Conservation (phyloP, 2,797 vertebrate genomes). For the Chelonia mydas region DNA sequence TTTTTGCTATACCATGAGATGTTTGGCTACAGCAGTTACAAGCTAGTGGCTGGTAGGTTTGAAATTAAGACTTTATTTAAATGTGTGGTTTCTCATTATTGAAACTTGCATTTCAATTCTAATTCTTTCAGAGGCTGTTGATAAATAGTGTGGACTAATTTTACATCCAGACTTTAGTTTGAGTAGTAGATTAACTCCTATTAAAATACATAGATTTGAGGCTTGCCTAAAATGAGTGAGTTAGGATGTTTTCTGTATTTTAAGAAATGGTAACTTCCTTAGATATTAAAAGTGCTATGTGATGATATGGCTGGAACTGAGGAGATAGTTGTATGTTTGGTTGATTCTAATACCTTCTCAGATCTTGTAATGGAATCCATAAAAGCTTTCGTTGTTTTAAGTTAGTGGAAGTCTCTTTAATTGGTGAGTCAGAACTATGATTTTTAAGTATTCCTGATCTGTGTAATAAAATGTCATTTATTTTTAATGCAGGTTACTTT, state of each 20-base stretch:
- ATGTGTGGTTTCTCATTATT: background rate
- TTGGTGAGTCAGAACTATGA: background rate
- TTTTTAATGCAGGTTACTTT: background rate
- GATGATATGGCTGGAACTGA: background rate
- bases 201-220: background rate
- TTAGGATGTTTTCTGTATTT: background rate
- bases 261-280: background rate
- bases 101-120: background rate
- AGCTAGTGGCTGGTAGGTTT: background rate
- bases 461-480: background rate
- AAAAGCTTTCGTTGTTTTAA: background rate
- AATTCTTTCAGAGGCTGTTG: background rate
- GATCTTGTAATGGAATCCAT: background rate
- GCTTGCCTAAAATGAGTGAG: background rate
- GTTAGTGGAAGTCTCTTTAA: background rate
- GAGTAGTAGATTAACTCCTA: background rate
- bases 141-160: background rate
- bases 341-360: background rate
- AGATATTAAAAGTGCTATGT: background rate
- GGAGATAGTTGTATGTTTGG: background rate
- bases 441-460: background rate
- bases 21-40: background rate
- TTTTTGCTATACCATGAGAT: background rate
- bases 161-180: background rate
- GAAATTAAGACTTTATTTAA: background rate